Conservation (phyloP, 23 tunicate genomes). For the Trididemnum miniatum region DNA sequence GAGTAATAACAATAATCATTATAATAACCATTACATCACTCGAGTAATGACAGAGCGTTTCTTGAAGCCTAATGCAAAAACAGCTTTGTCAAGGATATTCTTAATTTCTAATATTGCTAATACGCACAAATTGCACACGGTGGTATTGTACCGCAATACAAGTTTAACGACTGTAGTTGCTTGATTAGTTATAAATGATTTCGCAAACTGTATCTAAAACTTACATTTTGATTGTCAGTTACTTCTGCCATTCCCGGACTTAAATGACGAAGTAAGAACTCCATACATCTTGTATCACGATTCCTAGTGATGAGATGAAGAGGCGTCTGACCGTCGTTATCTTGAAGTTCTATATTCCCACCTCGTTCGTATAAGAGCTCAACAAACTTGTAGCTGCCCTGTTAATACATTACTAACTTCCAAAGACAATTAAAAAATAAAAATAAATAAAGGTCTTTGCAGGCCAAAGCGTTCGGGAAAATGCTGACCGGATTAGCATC, state of each 20-base stretch:
- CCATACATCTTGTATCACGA: constrained; percentile 52
- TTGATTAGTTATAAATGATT: background rate
- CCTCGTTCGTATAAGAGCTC: constrained; percentile 75
- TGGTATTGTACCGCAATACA: too few relatives aligned
- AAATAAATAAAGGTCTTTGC: background rate
- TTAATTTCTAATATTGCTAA: too few relatives aligned
- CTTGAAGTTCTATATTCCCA: constrained; percentile 74
- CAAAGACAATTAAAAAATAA: background rate
- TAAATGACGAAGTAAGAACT: constrained; percentile 58
- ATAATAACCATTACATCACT: too few relatives aligned
- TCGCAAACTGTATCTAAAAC: background rate
- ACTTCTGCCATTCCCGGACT: constrained; percentile 87
- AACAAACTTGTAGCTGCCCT: constrained; percentile 93
- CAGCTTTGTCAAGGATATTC: too few relatives aligned
- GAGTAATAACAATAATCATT: too few relatives aligned
- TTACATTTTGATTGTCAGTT: constrained; percentile 77
- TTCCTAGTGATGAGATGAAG: constrained; percentile 85
- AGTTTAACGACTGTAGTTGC: too few relatives aligned
- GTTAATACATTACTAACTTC: background rate
- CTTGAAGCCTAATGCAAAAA: too few relatives aligned
- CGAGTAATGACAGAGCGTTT: too few relatives aligned
- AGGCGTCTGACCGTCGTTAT: constrained; percentile 97
- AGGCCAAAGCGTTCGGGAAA: too few relatives aligned
- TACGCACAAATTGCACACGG: too few relatives aligned
- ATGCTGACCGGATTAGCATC: too few relatives aligned